Percentiles rank a stretch among this genome's conserved stretches.
Evolutionary conservation across 2,113 vertebrate species (phyloP).

Genomic region (Syngnathus scovelli): DNA sequence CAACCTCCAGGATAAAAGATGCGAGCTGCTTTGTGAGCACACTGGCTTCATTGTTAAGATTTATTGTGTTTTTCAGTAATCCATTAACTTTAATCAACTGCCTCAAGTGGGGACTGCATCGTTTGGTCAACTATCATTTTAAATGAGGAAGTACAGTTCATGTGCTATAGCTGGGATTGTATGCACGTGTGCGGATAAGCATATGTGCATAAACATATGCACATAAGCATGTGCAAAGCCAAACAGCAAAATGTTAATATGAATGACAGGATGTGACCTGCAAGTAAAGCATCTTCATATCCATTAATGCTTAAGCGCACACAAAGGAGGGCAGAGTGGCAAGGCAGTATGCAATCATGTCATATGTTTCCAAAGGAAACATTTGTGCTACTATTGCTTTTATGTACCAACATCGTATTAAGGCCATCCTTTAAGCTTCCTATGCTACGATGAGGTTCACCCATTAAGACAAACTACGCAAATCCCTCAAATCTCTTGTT

Average conservation of each 20-base stretch:
- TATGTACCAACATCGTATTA: constrained; percentile 60
- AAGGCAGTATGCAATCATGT: neutral
- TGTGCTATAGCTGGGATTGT: neutral
- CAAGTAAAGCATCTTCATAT: neutral
- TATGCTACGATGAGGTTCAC: constrained; percentile 4
- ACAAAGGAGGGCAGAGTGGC: neutral
- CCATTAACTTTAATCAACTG: constrained; percentile 24
- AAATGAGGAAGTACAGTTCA: neutral
- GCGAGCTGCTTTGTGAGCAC: neutral
- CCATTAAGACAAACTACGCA: constrained; percentile 5
- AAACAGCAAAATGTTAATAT: neutral
- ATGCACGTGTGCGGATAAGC: neutral
- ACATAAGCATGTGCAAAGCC: neutral
- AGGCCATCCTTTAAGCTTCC: constrained; percentile 62
- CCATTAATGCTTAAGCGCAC: neutral
- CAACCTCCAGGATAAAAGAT: constrained; percentile 38
- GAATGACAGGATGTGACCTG: neutral
- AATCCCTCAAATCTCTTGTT: constrained; percentile 8
- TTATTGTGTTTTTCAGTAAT: constrained; percentile 15
- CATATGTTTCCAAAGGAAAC: constrained; percentile 29
- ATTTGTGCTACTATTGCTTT: constrained; percentile 35
- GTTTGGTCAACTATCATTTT: neutral
- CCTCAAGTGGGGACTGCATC: constrained; percentile 2
- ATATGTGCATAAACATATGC: neutral
- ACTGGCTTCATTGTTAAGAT: constrained; percentile 1